Evolutionary conservation across 2,797 vertebrate genomes (phyloP), one percentile per base, ranked within the genome.

Genomic region (Danio tinwini): DNA sequence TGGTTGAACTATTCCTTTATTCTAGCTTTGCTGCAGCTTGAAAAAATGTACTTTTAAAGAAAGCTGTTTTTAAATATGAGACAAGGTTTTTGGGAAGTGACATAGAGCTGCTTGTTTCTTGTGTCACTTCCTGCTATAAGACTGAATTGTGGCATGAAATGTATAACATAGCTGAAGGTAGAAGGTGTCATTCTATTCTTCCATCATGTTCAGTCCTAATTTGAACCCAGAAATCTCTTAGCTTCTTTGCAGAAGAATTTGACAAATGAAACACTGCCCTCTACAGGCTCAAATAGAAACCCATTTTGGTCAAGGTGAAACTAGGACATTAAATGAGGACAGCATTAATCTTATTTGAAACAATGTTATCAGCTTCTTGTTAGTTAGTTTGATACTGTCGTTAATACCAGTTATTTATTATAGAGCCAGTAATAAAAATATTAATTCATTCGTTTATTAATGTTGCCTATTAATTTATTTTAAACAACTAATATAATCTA

Each of bases 221-320:
- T 37, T 74, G 21, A 74, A n/a, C 16, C 70, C 62, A 63, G 84
- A 85, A 80, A 83, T 68, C 49, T 83, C 65, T 69, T 76, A 58
- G 50, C 78, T 74, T 42, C n/a, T 11, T 3, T 55, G 81, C 42
- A 37, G 40, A 14, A 29, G 87, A 78, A 56, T 58, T 14, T 21
- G 16, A 83, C 83, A 85, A 84, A 82, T 72, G 83, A 78, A 89
- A 90, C 85, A 89, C 89, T 89, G 91, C 91, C 90, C 91, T 90
- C 92, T 89, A 74, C 86, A 93, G 92, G 89, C 69, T 17, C 29
- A 59, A 42, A 49, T 14, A 77, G 85, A 49, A 53, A n/a, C 40
- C 12, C 8, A 16, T 52, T 29, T n/a, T 56, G 3, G 52, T 29
- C 2, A 45, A n/a, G 53, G 4, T 61, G 12, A 11, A 65, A 12